A percentile compares a stretch with the other conserved stretches of the same genome.
phyloP scores from a whole-genome alignment of 2,888 invertebrate genomes.

The Drosophila cognata region DNA sequence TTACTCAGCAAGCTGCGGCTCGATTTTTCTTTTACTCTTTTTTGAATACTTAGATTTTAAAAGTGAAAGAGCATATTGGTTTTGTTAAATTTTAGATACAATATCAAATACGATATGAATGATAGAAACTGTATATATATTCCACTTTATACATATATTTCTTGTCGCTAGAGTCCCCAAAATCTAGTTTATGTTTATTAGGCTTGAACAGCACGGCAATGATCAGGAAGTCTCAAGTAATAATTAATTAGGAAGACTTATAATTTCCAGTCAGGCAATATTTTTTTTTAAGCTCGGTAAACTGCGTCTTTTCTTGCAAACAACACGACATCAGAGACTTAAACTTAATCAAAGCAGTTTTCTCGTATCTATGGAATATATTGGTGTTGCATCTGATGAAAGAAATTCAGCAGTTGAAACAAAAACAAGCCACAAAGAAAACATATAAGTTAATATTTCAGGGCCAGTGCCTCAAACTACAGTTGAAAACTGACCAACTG shows the following conservation, averaged over 20 bases:
- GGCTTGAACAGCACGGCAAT: not conserved
- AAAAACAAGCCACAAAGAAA: not conserved
- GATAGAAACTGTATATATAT: not conserved
- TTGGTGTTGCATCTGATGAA: not conserved
- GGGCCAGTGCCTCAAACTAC: not conserved
- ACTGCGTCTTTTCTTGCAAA: not conserved
- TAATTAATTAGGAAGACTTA: not conserved
- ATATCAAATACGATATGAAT: not conserved
- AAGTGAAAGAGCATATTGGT: not conserved
- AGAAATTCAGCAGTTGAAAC: not conserved
- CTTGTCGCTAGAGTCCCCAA: not conserved
- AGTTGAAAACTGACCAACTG: not conserved
- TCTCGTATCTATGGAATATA: not conserved
- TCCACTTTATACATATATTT: not conserved
- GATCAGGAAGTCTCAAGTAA: not conserved
- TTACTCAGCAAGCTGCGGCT: slow-evolving; percentile 19
- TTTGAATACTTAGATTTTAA: not conserved
- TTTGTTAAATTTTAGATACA: not conserved
- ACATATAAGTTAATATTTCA: not conserved
- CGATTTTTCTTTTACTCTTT: slow-evolving; percentile 7
- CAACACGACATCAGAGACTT: rapidly evolving
- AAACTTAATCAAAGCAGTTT: not conserved
- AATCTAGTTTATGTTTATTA: not conserved
- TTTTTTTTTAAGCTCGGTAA: too few relatives aligned
- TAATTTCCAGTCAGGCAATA: not conserved